A percentile compares a stretch with the other conserved stretches of the same genome.
Conservation (phyloP, 2,113 vertebrate species). For the Pao palembangensis region DNA sequence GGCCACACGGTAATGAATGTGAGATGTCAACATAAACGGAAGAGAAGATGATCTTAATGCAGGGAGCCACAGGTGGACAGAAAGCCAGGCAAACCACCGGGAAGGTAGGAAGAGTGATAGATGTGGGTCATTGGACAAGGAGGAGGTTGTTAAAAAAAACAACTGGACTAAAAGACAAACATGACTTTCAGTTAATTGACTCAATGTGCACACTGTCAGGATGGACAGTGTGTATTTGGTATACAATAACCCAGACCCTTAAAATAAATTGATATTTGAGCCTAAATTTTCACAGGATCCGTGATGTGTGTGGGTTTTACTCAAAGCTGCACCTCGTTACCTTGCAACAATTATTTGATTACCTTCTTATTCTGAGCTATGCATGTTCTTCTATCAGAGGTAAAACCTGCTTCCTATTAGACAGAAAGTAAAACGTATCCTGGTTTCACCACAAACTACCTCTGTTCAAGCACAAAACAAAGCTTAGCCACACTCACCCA, state of each 20-base stretch:
- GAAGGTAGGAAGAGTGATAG: slow-evolving; percentile 17
- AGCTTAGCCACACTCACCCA: slow-evolving; percentile 21
- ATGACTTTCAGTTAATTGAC: slow-evolving; percentile 54
- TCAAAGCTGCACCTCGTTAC: not conserved
- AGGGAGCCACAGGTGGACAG: slow-evolving; percentile 36
- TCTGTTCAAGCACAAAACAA: slow-evolving; percentile 39
- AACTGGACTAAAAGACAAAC: slow-evolving; percentile 17
- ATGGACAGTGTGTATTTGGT: not conserved
- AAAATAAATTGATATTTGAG: slow-evolving; percentile 11
- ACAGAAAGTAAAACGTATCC: too few relatives aligned
- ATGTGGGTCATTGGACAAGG: slow-evolving; percentile 19
- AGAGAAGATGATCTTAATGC: slow-evolving; percentile 30
- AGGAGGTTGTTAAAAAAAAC: slow-evolving; percentile 2
- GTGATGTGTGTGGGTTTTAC: too few relatives aligned
- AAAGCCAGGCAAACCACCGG: slow-evolving; percentile 35
- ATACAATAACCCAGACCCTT: not conserved
- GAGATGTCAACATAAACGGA: slow-evolving; percentile 59
- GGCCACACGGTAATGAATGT: slow-evolving; percentile 78
- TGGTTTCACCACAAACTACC: slow-evolving; percentile 31
- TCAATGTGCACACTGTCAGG: slow-evolving; percentile 45
- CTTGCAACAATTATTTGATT: too few relatives aligned
- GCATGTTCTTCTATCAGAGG: too few relatives aligned
- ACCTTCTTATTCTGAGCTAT: too few relatives aligned
- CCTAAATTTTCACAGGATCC: too few relatives aligned
- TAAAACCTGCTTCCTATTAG: too few relatives aligned